phyloP scores from a whole-genome alignment of 2,797 vertebrate species.

The Poeciliopsis turneri region DNA sequence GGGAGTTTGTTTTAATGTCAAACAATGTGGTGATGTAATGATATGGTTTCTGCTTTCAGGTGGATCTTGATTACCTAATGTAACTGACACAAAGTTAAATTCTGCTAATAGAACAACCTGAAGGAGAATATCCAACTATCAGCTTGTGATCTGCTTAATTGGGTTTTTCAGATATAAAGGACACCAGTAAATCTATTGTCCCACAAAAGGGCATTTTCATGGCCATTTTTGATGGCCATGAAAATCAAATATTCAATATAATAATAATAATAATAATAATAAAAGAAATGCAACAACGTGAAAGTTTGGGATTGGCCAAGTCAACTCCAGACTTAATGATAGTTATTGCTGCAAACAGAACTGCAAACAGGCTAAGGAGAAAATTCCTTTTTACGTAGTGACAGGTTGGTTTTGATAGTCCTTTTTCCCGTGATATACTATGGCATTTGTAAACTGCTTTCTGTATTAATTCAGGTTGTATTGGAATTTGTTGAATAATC shows the following conservation, averaged over 20 bases:
- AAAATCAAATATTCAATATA: not conserved
- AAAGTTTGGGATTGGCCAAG: not conserved
- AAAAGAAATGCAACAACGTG: not conserved
- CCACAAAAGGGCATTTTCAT: no score
- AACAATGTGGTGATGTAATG: not conserved
- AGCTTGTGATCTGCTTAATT: not conserved
- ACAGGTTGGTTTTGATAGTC: not conserved
- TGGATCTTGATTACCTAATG: not conserved
- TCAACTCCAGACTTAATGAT: not conserved
- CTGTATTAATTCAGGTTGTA: not conserved
- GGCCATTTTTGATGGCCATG: not conserved
- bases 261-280: not conserved
- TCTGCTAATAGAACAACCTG: not conserved
- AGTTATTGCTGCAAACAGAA: not conserved
- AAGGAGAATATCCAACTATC: not conserved
- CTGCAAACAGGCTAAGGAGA: not conserved
- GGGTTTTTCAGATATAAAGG: not conserved
- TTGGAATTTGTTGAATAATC: not conserved
- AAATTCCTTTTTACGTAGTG: not conserved
- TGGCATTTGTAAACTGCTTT: no score
- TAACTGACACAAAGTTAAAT: not conserved
- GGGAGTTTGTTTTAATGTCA: not conserved
- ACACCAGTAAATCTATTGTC: not conserved
- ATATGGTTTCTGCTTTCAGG: not conserved
- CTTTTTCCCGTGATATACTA: no score